Conservation (phyloP, 2,888 invertebrate genomes). For the Melanostoma mellinum region DNA sequence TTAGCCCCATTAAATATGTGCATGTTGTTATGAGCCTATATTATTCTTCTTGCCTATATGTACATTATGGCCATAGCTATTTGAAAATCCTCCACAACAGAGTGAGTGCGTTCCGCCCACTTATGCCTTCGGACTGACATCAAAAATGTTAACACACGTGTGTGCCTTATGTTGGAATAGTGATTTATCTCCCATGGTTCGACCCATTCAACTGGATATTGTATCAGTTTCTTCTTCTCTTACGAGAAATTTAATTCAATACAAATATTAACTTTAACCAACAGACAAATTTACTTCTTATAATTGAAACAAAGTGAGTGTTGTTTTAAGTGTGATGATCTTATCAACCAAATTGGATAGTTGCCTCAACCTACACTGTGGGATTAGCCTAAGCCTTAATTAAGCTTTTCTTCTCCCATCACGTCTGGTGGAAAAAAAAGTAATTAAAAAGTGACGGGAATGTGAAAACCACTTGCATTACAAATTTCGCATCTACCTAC, state of each 20-base stretch:
- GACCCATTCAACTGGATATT: constrained; percentile 29
- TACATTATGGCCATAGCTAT: constrained; percentile 12
- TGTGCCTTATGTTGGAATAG: constrained; percentile 31
- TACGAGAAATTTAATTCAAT: constrained; percentile 5
- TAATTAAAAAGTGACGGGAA: neutral
- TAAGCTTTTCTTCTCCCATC: constrained; percentile 25
- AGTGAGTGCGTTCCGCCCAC: constrained; percentile 27
- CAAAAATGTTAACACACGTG: constrained; percentile 33
- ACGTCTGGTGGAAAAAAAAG: neutral
- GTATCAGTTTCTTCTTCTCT: constrained; percentile 27
- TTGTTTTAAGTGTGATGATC: constrained; percentile 1
- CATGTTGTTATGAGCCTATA: neutral
- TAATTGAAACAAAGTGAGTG: neutral
- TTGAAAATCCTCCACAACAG: constrained; percentile 24
- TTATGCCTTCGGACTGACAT: constrained; percentile 16
- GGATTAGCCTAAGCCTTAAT: neutral
- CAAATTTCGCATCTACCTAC: neutral
- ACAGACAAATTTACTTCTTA: constrained; percentile 12
- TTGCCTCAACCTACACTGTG: neutral
- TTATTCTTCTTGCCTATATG: neutral
- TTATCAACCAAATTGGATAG: neutral
- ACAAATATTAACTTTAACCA: constrained; percentile 31
- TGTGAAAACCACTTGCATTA: neutral
- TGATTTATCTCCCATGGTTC: constrained; percentile 38
- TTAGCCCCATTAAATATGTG: constrained; percentile 28